Evolutionary conservation across 37 sponge, comb jelly and placozoan species (phyloP), one percentile per base, ranked within the genome.

Genomic region (Corticium candelabrum): DNA sequence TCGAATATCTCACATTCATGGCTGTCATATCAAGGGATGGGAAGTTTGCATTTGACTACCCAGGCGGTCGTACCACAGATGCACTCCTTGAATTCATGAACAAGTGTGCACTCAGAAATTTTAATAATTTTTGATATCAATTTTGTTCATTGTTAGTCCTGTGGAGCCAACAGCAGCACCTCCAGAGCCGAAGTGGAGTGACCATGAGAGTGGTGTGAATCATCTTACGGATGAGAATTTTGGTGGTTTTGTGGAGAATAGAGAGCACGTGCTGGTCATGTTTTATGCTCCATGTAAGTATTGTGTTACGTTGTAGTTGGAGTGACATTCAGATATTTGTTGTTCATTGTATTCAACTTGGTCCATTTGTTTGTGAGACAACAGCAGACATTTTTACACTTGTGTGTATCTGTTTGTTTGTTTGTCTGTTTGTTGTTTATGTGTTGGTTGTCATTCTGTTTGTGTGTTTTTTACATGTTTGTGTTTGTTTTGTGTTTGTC

Each of bases 61-160:
- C n/a, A n/a, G 36, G 21, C 31, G 84, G 69, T 3, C 77, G 92
- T 3, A 78, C 80, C 1, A 76, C 85, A 0, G 80, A 77, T 38
- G 90, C 82, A 69, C 3, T 95, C 1, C 88, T 95, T 62, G 87
- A 85, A 41, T 95, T 95, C 41, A 95, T 95, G 96, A 89, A 80
- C 75, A 84, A 89, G 37, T 70, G 36, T 30, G 73, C 31, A 34
- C n/a, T n/a, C n/a, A n/a, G n/a, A n/a, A n/a, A n/a, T n/a, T n/a
- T n/a, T n/a, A n/a, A n/a, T n/a, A n/a, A n/a, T n/a, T n/a, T n/a
- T n/a, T n/a, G n/a, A n/a, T n/a, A n/a, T n/a, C n/a, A n/a, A n/a
- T n/a, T n/a, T n/a, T n/a, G n/a, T n/a, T n/a, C n/a, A n/a, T n/a
- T 70, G 33, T 4, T 32, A 70, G 73, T 15, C 95, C 95, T 31